Evolutionary conservation across 2,113 vertebrate species (phyloP).

Genomic region (Solea senegalensis): DNA sequence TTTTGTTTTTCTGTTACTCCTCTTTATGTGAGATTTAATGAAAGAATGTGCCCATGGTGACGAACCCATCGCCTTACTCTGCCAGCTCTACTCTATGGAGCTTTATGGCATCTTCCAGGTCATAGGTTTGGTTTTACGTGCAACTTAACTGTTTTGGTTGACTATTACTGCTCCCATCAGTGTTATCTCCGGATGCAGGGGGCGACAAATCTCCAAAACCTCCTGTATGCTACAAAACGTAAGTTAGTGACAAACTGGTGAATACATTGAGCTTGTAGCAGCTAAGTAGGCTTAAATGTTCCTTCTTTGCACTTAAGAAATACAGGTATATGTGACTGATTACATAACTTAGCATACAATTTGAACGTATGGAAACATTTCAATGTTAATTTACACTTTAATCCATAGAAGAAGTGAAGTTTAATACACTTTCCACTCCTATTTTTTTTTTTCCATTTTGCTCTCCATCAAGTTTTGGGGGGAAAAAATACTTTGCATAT

Average conservation of each 20-base stretch:
- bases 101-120: neutral
- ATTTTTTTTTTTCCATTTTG: neutral
- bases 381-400: neutral
- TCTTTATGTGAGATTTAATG: neutral
- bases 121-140: neutral
- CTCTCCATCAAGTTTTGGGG: neutral
- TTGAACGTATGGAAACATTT: neutral
- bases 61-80: neutral
- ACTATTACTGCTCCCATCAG: neutral
- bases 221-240: too few relatives aligned
- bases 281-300: too few relatives aligned
- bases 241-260: too few relatives aligned
- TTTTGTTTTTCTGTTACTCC: neutral
- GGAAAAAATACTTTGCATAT: conserved; percentile 21
- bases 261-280: too few relatives aligned
- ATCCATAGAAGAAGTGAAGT: neutral
- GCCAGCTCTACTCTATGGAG: neutral
- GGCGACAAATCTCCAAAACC: neutral
- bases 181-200: neutral
- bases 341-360: neutral
- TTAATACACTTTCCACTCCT: neutral
- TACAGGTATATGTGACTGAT: too few relatives aligned
- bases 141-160: neutral
- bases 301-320: too few relatives aligned
- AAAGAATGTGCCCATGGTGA: neutral